These are phyloP conservation scores for Parnassius orleans DNA, from an alignment of 2,888 invertebrate species.

Conservation along the genomic window DNA sequence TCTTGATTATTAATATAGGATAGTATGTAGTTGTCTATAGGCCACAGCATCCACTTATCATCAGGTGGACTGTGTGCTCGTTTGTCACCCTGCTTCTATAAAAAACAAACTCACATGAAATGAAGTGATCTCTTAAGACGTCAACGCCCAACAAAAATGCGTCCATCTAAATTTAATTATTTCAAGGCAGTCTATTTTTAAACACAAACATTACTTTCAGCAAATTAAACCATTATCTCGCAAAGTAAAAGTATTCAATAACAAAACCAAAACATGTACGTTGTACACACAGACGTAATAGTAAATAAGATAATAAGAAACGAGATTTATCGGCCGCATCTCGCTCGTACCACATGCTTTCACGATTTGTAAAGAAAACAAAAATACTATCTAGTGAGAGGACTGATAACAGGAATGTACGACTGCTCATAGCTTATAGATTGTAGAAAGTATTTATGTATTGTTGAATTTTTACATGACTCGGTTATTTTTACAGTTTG, in stretches of 20 bases:
- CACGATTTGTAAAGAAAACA: constrained; percentile 19
- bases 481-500: no score
- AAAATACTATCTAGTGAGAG: constrained; percentile 11
- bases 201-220: background rate
- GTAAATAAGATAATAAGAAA: constrained; percentile 18
- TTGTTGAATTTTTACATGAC: background rate
- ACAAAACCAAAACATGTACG: constrained; percentile 5
- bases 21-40: no score
- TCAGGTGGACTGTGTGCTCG: no score
- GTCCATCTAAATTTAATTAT: background rate
- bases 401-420: constrained; percentile 21
- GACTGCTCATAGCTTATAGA: constrained; percentile 13
- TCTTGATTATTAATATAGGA: no score
- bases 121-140: no score
- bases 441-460: background rate
- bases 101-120: no score
- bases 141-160: no score
- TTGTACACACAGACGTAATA: constrained; percentile 17
- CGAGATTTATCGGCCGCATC: constrained; percentile 20
- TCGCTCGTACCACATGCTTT: constrained; percentile 7
- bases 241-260: background rate
- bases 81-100: no score
- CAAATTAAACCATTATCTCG: background rate
- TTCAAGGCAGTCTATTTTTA: background rate
- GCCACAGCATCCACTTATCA: no score